phyloP scores from a whole-genome alignment of 2,888 invertebrate genomes.

The Eristalis tenax region DNA sequence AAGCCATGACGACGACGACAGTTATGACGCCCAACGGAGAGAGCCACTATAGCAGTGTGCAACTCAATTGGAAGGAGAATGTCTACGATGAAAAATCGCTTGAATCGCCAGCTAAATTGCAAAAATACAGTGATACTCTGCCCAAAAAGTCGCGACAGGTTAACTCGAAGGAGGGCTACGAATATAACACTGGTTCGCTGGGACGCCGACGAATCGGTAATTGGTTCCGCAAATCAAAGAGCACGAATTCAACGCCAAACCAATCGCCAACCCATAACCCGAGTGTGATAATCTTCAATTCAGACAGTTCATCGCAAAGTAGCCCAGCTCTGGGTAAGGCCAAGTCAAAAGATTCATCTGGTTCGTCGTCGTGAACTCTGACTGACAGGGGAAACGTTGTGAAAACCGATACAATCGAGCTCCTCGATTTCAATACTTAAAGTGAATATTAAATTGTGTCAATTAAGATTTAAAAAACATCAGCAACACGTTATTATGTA shows the following conservation, averaged over 20 bases:
- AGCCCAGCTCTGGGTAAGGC: slow-evolving; percentile 73
- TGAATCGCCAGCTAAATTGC: slow-evolving; percentile 78
- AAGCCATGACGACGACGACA: slow-evolving; percentile 73
- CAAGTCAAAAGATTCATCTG: slow-evolving; percentile 65
- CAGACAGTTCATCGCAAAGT: slow-evolving; percentile 73
- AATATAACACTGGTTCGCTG: slow-evolving; percentile 78
- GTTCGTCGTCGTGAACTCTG: slow-evolving; percentile 63
- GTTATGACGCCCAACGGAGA: slow-evolving; percentile 66
- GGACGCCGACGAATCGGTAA: slow-evolving; percentile 80
- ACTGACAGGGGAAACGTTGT: not conserved
- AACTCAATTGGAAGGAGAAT: slow-evolving; percentile 72
- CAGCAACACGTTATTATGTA: slow-evolving; percentile 27
- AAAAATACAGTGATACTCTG: slow-evolving; percentile 79
- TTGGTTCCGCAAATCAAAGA: slow-evolving; percentile 81
- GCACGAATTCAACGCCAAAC: slow-evolving; percentile 80
- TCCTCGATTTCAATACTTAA: slow-evolving; percentile 33
- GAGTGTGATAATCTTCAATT: slow-evolving; percentile 69
- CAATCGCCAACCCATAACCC: slow-evolving; percentile 81
- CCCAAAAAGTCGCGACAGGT: slow-evolving; percentile 78
- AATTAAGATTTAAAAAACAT: slow-evolving; percentile 47
- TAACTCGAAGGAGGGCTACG: slow-evolving; percentile 72
- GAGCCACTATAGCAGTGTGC: slow-evolving; percentile 62
- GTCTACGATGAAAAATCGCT: slow-evolving; percentile 76
- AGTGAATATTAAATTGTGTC: slow-evolving; percentile 51
- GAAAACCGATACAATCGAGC: slow-evolving; percentile 49